Percentiles rank a stretch among this genome's conserved stretches.
phyloP scores from a whole-genome alignment of 1,140 invertebrate genomes.

The Ptiloglossa arizonensis region DNA sequence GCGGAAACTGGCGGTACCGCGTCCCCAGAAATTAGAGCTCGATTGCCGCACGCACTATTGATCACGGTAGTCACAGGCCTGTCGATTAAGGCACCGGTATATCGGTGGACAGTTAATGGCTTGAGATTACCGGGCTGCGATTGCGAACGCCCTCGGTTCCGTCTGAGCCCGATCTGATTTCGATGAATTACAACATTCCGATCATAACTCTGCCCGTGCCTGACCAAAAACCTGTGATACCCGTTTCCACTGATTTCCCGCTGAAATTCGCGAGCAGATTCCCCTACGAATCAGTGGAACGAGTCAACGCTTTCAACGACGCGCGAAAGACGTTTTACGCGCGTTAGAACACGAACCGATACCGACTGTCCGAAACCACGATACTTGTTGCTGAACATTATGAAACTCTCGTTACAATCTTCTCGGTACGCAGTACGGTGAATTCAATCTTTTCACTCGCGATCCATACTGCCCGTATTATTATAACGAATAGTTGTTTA shows the following conservation, averaged over 20 bases:
- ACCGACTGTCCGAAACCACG: no score
- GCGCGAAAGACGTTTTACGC: no score
- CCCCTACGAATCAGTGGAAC: not conserved
- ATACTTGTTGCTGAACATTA: no score
- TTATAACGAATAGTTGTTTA: no score
- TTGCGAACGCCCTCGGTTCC: conserved; percentile 32
- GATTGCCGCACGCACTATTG: conserved; percentile 54
- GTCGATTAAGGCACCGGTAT: conserved; percentile 55
- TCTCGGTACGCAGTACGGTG: no score
- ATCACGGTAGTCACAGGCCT: conserved; percentile 50
- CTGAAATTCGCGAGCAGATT: not conserved
- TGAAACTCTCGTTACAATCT: no score
- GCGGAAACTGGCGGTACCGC: conserved; percentile 49
- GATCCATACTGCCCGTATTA: no score
- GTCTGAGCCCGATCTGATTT: conserved; percentile 49
- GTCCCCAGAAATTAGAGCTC: conserved; percentile 53
- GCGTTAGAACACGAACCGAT: no score
- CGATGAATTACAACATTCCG: conserved; percentile 52
- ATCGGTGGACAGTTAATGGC: conserved; percentile 55
- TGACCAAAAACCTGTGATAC: not conserved
- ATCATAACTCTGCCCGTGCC: conserved; percentile 8
- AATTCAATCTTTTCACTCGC: no score
- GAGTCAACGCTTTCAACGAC: not conserved
- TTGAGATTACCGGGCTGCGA: conserved; percentile 52
- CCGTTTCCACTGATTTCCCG: not conserved